phyloP scores from a whole-genome alignment of 2,888 invertebrate species.

The Syrista parreyssii region DNA sequence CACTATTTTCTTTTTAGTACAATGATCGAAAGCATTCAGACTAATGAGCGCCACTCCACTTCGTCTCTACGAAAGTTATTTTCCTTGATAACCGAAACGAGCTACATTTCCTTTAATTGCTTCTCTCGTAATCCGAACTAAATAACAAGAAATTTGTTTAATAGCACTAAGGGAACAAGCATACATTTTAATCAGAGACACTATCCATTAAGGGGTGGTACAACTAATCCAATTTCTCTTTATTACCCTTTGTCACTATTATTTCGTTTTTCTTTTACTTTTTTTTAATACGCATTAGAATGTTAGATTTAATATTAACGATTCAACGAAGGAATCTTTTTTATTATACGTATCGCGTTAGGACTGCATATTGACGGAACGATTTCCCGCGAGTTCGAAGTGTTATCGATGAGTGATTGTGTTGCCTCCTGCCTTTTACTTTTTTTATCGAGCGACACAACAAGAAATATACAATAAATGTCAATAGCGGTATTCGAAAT shows the following conservation, averaged over 20 bases:
- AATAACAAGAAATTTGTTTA: constrained; percentile 10
- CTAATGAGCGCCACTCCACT: neutral
- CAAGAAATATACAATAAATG: neutral
- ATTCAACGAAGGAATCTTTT: neutral
- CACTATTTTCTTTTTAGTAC: neutral
- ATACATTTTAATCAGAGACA: constrained; percentile 35
- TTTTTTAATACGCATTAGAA: neutral
- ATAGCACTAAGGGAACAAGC: constrained; percentile 32
- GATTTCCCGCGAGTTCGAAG: neutral
- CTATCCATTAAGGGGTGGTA: neutral
- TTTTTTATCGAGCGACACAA: neutral
- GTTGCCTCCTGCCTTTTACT: neutral
- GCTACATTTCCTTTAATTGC: neutral
- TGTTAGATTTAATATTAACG: neutral
- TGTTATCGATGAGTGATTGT: neutral
- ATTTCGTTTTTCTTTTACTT: constrained; percentile 1
- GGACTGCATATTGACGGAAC: neutral
- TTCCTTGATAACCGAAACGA: neutral
- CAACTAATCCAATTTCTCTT: constrained; percentile 12
- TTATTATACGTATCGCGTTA: neutral
- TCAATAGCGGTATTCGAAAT: neutral
- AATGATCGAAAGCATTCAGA: neutral
- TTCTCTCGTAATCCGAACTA: neutral
- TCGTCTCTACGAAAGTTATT: neutral
- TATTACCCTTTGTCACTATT: constrained; percentile 6